Evolutionary conservation across 30 jellyfish, hydroid and myxozoan species (phyloP).

Genomic region (Phacellophora camtschatica): DNA sequence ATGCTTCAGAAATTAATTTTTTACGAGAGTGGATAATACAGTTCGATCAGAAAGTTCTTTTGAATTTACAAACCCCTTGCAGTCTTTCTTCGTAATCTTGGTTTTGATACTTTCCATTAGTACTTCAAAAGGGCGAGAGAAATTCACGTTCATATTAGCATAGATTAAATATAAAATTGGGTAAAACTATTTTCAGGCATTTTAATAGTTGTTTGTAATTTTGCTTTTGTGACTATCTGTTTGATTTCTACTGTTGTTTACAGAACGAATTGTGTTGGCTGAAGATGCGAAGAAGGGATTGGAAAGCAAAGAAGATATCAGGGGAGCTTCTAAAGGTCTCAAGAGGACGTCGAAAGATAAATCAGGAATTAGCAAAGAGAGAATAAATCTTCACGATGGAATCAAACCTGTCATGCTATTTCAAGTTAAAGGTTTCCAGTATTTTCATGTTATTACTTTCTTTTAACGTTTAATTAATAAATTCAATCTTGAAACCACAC

Average conservation of each 20-base stretch:
- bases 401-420: conserved; percentile 86
- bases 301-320: conserved; percentile 92
- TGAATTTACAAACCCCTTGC: conserved; percentile 65
- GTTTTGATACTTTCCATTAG: no score
- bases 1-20: no score
- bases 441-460: no score
- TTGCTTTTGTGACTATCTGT: no score
- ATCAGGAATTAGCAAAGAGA: conserved; percentile 86
- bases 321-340: conserved; percentile 77
- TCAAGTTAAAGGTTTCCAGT: conserved; percentile 84
- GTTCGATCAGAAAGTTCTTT: neutral
- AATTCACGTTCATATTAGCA: no score
- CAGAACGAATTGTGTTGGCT: conserved; percentile 60
- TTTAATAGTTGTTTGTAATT: no score
- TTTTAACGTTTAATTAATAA: no score
- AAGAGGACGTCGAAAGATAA: conserved; percentile 69
- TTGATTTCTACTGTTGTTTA: neutral
- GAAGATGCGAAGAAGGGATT: conserved; percentile 88
- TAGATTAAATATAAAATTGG: no score
- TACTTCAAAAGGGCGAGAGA: no score
- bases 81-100: conserved; percentile 92
- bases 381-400: conserved; percentile 83
- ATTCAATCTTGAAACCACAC: no score
- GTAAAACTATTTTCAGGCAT: no score
- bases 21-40: no score